A percentile compares a stretch with the other conserved stretches of the same genome.
Evolutionary conservation across 2,888 invertebrate species (phyloP).

Genomic region (Apodemia zela): DNA sequence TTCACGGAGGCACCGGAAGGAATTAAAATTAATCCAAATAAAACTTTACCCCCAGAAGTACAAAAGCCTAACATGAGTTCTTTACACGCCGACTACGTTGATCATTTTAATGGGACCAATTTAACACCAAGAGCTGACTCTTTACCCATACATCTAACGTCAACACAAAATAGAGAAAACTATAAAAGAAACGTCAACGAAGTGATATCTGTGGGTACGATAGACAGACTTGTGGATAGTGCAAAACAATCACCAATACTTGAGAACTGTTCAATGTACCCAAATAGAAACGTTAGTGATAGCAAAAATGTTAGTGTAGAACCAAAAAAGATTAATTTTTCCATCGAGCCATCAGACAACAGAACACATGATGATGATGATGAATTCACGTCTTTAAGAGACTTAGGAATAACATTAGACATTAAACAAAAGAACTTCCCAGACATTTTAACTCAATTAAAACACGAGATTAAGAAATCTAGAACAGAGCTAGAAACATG

Average conservation of each 20-base stretch:
- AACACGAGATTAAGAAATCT: slow-evolving; percentile 78
- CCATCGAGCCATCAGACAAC: slow-evolving; percentile 59
- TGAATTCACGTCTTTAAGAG: slow-evolving; percentile 74
- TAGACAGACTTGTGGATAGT: slow-evolving; percentile 44
- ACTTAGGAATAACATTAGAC: slow-evolving; percentile 73
- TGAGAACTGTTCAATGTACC: slow-evolving; percentile 74
- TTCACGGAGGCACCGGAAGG: slow-evolving; percentile 42
- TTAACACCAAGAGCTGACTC: slow-evolving; percentile 64
- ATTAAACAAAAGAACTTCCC: slow-evolving; percentile 66
- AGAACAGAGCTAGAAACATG: slow-evolving; percentile 76
- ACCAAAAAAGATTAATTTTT: slow-evolving; percentile 73
- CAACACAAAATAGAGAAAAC: slow-evolving; percentile 59
- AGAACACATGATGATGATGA: slow-evolving; percentile 56
- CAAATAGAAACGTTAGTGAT: slow-evolving; percentile 63
- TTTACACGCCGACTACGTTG: slow-evolving; percentile 53
- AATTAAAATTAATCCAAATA: slow-evolving; percentile 49
- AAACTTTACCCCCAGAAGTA: slow-evolving; percentile 58
- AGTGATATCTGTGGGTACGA: slow-evolving; percentile 58
- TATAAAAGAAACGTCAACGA: slow-evolving; percentile 72
- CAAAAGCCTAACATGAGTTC: slow-evolving; percentile 61
- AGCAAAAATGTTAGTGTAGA: slow-evolving; percentile 61
- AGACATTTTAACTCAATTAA: slow-evolving; percentile 65
- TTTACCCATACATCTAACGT: slow-evolving; percentile 61
- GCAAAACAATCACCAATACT: slow-evolving; percentile 55
- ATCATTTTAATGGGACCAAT: slow-evolving; percentile 52